Percentiles rank a stretch among this genome's conserved stretches.
phyloP scores from a whole-genome alignment of 1,140 invertebrate genomes.

The Antheraea mylitta region DNA sequence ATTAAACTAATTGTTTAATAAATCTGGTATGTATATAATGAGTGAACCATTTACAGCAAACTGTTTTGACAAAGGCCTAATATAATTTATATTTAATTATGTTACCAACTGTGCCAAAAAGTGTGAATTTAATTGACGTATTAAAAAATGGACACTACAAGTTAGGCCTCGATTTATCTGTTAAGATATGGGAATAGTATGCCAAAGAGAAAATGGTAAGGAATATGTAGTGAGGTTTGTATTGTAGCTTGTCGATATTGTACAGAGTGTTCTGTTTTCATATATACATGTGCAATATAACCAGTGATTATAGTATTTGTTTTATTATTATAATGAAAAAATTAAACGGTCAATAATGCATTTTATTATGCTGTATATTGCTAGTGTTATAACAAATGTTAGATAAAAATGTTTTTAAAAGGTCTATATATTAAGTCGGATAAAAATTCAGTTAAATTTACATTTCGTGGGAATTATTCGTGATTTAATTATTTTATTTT shows the following conservation, averaged over 20 bases:
- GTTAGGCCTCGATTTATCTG: constrained; percentile 22
- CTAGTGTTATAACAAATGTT: neutral
- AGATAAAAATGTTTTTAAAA: neutral
- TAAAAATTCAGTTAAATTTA: too few relatives aligned
- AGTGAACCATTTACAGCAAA: neutral
- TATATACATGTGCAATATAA: constrained; percentile 18
- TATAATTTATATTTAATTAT: constrained; percentile 10
- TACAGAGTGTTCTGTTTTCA: constrained; percentile 21
- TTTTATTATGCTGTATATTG: neutral
- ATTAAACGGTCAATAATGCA: neutral
- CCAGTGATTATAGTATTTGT: neutral
- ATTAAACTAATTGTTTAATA: too few relatives aligned
- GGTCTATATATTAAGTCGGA: neutral
- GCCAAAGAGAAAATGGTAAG: constrained; percentile 48
- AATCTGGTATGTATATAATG: neutral
- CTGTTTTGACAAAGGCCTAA: constrained; percentile 31
- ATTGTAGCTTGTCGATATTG: constrained; percentile 46
- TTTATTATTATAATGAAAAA: neutral
- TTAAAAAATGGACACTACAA: constrained; percentile 17
- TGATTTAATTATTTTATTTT: too few relatives aligned
- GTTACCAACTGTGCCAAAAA: constrained; percentile 55
- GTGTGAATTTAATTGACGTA: constrained; percentile 12
- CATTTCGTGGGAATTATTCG: too few relatives aligned
- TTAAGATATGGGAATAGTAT: constrained; percentile 32
- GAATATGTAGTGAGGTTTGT: constrained; percentile 44